Evolutionary conservation across 2,888 invertebrate species (phyloP).

Genomic region (Celastrina argiolus): DNA sequence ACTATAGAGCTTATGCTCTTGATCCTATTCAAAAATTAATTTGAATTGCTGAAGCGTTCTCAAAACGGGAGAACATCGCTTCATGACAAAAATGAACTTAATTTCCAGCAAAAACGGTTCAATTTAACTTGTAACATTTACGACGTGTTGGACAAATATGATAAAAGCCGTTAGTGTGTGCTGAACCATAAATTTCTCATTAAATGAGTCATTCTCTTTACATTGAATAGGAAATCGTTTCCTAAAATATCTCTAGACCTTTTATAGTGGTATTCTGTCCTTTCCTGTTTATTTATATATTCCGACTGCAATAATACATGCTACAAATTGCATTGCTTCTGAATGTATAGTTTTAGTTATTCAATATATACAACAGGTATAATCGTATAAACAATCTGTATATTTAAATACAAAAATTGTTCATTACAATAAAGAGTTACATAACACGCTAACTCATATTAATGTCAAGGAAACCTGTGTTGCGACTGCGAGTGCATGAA

Average conservation of each 20-base stretch:
- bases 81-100: background rate
- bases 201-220: background rate
- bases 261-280: background rate
- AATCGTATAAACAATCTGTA: background rate
- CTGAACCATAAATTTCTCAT: conserved; percentile 3
- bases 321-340: background rate
- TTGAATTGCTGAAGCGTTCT: too few species aligned
- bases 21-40: too few species aligned
- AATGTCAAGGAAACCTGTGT: background rate
- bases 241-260: background rate
- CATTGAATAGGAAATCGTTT: background rate
- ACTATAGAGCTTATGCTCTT: too few species aligned
- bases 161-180: background rate
- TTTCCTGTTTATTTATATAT: background rate
- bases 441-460: background rate
- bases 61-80: too few species aligned
- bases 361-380: background rate
- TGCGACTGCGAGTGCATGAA: background rate
- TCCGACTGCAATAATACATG: background rate
- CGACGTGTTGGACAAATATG: background rate
- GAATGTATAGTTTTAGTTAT: background rate
- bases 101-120: background rate
- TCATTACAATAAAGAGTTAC: background rate
- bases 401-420: background rate
- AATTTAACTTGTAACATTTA: background rate